Evolutionary conservation across 2,888 invertebrate species (phyloP).

Genomic region (Drosophila emarginata): DNA sequence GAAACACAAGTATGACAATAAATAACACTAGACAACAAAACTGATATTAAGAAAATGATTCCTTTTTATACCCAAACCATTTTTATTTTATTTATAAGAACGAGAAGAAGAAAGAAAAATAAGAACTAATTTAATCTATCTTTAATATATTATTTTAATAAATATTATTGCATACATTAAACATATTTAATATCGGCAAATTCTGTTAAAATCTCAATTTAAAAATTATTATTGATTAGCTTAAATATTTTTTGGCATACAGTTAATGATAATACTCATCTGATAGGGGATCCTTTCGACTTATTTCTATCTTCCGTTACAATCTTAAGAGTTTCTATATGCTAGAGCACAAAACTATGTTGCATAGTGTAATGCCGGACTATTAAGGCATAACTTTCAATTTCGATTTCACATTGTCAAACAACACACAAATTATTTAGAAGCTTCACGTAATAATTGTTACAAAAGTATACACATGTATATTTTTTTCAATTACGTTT

Average conservation of each 20-base stretch:
- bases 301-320: neutral
- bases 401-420: constrained; percentile 37
- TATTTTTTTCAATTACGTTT: constrained; percentile 2
- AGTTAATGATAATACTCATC: too few relatives aligned
- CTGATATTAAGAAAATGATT: neutral
- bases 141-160: too few relatives aligned
- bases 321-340: neutral
- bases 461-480: constrained; percentile 3
- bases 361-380: neutral
- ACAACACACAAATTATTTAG: constrained; percentile 16
- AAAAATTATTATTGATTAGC: too few relatives aligned
- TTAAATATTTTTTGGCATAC: too few relatives aligned
- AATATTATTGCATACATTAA: too few relatives aligned
- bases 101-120: too few relatives aligned
- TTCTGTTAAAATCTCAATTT: too few relatives aligned
- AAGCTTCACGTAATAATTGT: constrained; percentile 29
- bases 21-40: constrained; percentile 13
- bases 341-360: neutral
- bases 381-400: constrained; percentile 51
- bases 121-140: too few relatives aligned
- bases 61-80: neutral
- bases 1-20: constrained; percentile 24
- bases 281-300: too few relatives aligned
- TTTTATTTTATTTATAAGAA: too few relatives aligned
- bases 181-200: too few relatives aligned